Conservation (phyloP, 2,797 vertebrate species). For the Gallinago solitaria region DNA sequence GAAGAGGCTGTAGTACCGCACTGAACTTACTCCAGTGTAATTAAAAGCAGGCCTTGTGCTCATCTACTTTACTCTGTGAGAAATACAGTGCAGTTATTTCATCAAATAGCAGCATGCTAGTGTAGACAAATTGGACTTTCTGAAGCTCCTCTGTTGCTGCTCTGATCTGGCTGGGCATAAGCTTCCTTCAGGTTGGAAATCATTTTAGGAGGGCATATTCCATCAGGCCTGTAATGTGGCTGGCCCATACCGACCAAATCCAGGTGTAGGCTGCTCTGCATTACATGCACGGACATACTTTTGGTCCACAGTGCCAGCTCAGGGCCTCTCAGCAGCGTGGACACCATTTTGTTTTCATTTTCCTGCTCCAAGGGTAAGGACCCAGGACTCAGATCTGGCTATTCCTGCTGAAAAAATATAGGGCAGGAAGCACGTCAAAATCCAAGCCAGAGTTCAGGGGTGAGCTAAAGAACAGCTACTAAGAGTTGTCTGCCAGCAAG, state of each 20-base stretch:
- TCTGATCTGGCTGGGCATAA: not conserved
- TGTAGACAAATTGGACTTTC: not conserved
- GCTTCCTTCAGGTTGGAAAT: not conserved
- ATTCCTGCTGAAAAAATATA: not conserved
- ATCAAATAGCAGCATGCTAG: not conserved
- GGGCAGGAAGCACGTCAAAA: not conserved
- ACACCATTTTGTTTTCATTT: not conserved
- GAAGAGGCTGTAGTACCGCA: not conserved
- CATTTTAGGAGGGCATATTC: not conserved
- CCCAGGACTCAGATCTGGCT: not conserved
- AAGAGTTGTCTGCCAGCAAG: not conserved
- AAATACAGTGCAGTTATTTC: not conserved
- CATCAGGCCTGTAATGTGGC: fast-evolving
- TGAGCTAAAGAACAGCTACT: not conserved
- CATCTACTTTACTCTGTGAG: not conserved
- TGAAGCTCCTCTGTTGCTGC: not conserved
- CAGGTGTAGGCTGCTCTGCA: not conserved
- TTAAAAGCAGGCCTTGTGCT: not conserved
- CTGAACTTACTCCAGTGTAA: not conserved
- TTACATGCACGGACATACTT: not conserved
- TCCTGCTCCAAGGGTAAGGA: not conserved
- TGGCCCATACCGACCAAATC: not conserved
- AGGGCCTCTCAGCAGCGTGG: not conserved
- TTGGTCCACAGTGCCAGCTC: not conserved
- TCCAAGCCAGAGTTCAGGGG: not conserved